These are phyloP conservation scores for Enteromius unitaeniatus DNA, from an alignment of 2,797 vertebrate genomes.

Conservation along the genomic window DNA sequence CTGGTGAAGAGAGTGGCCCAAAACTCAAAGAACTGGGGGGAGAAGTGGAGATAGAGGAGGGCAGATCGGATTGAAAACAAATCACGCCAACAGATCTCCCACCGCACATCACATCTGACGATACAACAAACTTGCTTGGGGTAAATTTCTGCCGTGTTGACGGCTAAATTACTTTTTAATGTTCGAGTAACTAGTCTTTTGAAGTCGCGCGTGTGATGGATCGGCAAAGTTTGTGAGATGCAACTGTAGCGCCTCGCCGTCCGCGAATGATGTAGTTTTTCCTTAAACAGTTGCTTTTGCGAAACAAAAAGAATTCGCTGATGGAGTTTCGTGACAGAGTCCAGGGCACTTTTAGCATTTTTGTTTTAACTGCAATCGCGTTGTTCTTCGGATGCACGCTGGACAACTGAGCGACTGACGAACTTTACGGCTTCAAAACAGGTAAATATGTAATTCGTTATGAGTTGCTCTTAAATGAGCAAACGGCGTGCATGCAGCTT, in stretches of 20 bases:
- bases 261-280: constrained; percentile 63
- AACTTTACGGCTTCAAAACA: constrained; percentile 16
- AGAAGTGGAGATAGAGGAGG: constrained; percentile 61
- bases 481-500: not conserved
- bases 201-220: constrained; percentile 69
- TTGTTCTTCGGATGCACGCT: constrained; percentile 30
- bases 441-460: constrained; percentile 25
- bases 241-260: constrained; percentile 64
- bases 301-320: constrained; percentile 1
- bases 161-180: constrained; percentile 4
- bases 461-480: not conserved
- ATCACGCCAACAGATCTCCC: constrained; percentile 76
- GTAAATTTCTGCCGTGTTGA: constrained; percentile 35
- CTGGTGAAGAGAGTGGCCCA: constrained; percentile 79
- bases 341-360: constrained; percentile 13
- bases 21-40: constrained; percentile 72
- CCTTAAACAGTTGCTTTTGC: not conserved
- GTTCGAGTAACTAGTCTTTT: constrained; percentile 2
- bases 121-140: constrained; percentile 53
- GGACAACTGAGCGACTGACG: constrained; percentile 32
- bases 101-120: constrained; percentile 68
- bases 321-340: constrained; percentile 39
- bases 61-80: constrained; percentile 83
- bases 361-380: not conserved
- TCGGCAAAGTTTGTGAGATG: constrained; percentile 73